phyloP scores from a whole-genome alignment of 2,888 invertebrate species.

The Rutpela maculata region DNA sequence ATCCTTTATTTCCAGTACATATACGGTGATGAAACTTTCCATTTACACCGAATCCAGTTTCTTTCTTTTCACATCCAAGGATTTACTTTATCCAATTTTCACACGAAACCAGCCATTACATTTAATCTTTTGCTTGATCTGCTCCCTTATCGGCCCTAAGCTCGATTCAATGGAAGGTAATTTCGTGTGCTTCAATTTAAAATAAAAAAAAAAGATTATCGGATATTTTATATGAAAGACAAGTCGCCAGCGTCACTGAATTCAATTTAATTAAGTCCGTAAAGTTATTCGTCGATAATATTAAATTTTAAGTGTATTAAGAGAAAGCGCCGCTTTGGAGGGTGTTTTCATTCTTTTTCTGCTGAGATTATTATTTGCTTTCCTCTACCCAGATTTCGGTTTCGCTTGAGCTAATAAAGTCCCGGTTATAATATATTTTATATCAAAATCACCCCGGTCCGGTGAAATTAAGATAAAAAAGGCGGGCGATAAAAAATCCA shows the following conservation, averaged over 20 bases:
- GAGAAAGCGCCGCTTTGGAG: background rate
- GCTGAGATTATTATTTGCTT: no score
- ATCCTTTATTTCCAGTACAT: background rate
- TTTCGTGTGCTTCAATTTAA: slow-evolving; percentile 3
- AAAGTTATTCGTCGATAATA: slow-evolving; percentile 11
- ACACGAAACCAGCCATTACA: slow-evolving; percentile 27
- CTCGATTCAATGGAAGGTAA: slow-evolving; percentile 9
- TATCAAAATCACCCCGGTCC: no score
- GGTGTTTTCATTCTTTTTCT: no score
- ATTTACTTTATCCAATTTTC: slow-evolving; percentile 16
- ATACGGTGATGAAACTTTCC: background rate
- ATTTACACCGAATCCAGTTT: background rate
- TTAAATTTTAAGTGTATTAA: slow-evolving; percentile 2
- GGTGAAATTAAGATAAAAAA: no score
- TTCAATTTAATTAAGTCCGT: slow-evolving; percentile 16
- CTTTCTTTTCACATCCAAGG: slow-evolving; percentile 13
- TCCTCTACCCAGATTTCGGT: no score
- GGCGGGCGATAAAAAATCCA: no score
- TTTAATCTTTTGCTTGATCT: slow-evolving; percentile 24
- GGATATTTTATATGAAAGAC: slow-evolving; percentile 4
- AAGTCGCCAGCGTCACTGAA: background rate
- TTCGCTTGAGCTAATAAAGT: no score
- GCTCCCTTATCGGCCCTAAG: slow-evolving; percentile 5
- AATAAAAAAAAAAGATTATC: slow-evolving; percentile 6
- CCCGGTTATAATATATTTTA: no score